Conservation (phyloP, 2,113 vertebrate genomes). For the Strix uralensis region DNA sequence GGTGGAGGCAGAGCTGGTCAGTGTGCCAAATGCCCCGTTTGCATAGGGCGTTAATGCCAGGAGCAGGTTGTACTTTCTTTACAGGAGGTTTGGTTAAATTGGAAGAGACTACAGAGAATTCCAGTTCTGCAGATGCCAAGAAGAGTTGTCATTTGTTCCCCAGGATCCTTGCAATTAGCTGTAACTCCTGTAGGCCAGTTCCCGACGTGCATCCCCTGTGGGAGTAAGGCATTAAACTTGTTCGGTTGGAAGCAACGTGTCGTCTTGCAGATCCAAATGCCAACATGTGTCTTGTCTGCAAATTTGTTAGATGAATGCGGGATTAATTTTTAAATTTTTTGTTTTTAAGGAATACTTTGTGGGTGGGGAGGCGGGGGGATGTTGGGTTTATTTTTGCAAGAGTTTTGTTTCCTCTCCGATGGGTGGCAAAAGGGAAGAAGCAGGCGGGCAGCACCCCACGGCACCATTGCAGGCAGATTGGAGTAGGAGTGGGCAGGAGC, state of each 20-base stretch:
- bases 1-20: constrained; percentile 42
- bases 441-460: background rate
- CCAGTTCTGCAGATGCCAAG: background rate
- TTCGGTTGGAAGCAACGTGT: background rate
- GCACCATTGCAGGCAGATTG: background rate
- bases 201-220: background rate
- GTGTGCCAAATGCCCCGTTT: background rate
- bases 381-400: background rate
- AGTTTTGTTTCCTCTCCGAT: background rate
- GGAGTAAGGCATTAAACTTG: constrained; percentile 49
- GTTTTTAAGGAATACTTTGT: background rate
- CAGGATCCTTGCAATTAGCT: background rate
- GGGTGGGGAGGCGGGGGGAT: background rate
- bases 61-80: constrained; percentile 8
- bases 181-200: constrained; percentile 6
- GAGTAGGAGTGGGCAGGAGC: background rate
- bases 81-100: constrained; percentile 6
- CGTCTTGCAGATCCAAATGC: background rate
- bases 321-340: background rate
- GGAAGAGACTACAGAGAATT: constrained; percentile 47
- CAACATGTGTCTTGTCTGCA: background rate
- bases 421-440: background rate
- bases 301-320: constrained; percentile 13
- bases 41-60: background rate
- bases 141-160: background rate